Conservation (phyloP, 2,797 vertebrate genomes). For the Coregonus ussuriensis region DNA sequence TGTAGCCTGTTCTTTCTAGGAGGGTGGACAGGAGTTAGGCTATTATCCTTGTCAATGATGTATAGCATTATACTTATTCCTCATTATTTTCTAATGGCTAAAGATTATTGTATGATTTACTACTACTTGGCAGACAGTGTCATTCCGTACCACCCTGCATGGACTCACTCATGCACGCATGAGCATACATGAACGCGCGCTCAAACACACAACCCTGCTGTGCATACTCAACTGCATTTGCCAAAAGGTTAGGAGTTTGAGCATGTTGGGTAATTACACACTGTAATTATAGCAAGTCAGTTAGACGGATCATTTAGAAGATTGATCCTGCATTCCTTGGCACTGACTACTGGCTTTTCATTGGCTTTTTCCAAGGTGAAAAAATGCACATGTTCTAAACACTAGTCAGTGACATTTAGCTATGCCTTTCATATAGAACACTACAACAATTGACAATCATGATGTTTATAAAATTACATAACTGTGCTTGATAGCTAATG, state of each 20-base stretch:
- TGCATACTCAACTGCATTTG: slow-evolving; percentile 5
- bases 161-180: slow-evolving; percentile 10
- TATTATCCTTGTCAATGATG: not conserved
- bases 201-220: not conserved
- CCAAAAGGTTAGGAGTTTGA: slow-evolving; percentile 33
- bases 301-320: slow-evolving; percentile 12
- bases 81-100: not conserved
- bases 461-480: too few relatives aligned
- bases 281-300: slow-evolving; percentile 40
- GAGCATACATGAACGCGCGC: slow-evolving; percentile 2
- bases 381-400: not conserved
- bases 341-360: slow-evolving; percentile 22
- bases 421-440: too few relatives aligned
- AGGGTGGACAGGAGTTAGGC: not conserved
- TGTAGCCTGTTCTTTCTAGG: not conserved
- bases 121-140: not conserved
- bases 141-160: not conserved
- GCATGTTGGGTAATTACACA: slow-evolving; percentile 46
- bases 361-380: slow-evolving; percentile 27
- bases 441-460: too few relatives aligned
- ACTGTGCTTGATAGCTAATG: too few relatives aligned
- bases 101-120: not conserved
- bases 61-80: not conserved
- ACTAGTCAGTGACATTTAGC: too few relatives aligned
- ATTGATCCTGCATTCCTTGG: slow-evolving; percentile 43